phyloP scores from a whole-genome alignment of 2,888 invertebrate species.

The Aphodius granarius region DNA sequence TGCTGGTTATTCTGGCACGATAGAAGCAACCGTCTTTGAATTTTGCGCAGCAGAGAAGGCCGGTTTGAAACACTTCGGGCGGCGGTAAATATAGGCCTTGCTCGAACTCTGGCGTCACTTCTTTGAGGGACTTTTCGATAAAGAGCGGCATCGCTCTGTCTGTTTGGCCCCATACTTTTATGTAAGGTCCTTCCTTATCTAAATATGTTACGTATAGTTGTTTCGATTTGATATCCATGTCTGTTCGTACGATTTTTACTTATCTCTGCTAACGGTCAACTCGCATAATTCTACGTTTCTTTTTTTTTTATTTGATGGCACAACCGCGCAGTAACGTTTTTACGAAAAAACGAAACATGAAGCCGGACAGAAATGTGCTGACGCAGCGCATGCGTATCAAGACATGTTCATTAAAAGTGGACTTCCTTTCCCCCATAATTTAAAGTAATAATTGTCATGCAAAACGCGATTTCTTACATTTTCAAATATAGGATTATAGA shows the following conservation, averaged over 20 bases:
- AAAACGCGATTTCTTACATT: not conserved
- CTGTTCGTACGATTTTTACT: not conserved
- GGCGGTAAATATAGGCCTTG: constrained; percentile 50
- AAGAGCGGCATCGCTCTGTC: constrained; percentile 61
- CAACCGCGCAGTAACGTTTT: not conserved
- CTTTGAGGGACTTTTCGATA: constrained; percentile 59
- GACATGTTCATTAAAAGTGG: not conserved
- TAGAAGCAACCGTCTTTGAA: constrained; percentile 69
- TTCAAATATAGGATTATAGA: not conserved
- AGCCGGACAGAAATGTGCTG: not conserved
- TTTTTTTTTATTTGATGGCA: not conserved
- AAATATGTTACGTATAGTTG: constrained; percentile 62
- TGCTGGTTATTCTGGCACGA: constrained; percentile 62
- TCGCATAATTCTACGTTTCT: not conserved
- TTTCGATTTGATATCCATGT: not conserved
- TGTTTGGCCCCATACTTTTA: constrained; percentile 73
- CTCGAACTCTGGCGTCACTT: constrained; percentile 55
- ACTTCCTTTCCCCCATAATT: not conserved
- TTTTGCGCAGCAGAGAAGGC: constrained; percentile 66
- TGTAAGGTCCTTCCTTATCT: constrained; percentile 68
- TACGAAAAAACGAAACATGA: not conserved
- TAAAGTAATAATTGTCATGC: not conserved
- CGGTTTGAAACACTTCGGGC: constrained; percentile 50
- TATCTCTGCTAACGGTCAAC: not conserved
- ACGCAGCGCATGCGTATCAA: not conserved